Conservation (phyloP, 1,140 invertebrate species). For the Amyelois transitella region DNA sequence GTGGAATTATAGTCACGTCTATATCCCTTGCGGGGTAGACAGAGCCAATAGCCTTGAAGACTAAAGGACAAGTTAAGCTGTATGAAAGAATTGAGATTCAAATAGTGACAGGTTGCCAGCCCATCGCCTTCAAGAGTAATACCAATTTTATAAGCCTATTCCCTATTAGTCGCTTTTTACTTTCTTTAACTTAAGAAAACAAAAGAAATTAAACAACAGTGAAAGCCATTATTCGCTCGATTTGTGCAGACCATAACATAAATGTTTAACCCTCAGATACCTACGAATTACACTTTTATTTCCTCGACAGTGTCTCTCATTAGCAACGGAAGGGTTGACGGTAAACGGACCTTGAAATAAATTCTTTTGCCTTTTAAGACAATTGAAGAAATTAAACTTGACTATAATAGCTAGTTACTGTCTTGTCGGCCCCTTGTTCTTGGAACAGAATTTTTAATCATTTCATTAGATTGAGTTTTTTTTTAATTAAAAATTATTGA, state of each 20-base stretch:
- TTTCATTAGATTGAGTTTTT: not conserved
- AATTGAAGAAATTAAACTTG: constrained; percentile 23
- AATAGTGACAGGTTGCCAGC: no score
- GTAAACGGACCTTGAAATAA: constrained; percentile 32
- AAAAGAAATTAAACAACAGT: constrained; percentile 13
- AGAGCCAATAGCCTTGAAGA: no score
- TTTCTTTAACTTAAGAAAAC: not conserved
- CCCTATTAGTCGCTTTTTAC: no score
- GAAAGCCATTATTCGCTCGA: constrained; percentile 30
- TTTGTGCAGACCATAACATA: constrained; percentile 25
- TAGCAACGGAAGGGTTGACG: constrained; percentile 32
- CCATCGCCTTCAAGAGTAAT: no score
- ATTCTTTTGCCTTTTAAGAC: constrained; percentile 24
- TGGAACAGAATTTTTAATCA: not conserved
- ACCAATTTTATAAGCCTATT: no score
- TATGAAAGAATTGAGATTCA: no score
- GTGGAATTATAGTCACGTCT: no score
- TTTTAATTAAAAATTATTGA: not conserved
- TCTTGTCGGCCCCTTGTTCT: not conserved
- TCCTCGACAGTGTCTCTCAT: constrained; percentile 21
- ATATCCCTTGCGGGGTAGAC: no score
- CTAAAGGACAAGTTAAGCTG: no score
- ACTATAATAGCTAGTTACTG: not conserved
- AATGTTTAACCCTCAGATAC: constrained; percentile 29
- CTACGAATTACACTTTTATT: constrained; percentile 34